Base-by-base conservation (phyloP, 1,140 invertebrate genomes). In the Polypedilum pembai region DNA sequence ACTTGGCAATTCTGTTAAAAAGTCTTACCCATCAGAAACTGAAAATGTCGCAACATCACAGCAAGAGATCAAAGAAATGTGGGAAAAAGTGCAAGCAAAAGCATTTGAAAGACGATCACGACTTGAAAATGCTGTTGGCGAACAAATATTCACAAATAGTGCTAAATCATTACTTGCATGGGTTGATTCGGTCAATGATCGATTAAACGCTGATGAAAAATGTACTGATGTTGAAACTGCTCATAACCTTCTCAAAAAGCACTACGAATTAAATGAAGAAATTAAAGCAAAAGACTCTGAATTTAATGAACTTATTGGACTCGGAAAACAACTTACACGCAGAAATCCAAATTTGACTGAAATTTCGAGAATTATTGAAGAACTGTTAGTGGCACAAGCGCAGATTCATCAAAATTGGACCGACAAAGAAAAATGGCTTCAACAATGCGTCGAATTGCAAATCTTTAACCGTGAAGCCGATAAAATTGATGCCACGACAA, bases 401-500 rank as follows among this genome's bases (percentile, higher is more conserved):
- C 88, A 89, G 3, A 88, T 98, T 0, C 84, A 86, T 40, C 87
- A 88, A 75, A 90, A 89, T 40, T 96, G 94, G 92, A 83, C 88
- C 63, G 88, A 92, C 41, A 96, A 96, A 80, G 89, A 94, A 24
- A 87, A 89, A 73, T 92, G 91, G 87, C 83, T 96, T 40, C 86
- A 90, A 76, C 94, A 97, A 80, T 91, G 92, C 76, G 84, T 94
- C 17, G 92, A 96, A 78, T 83, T 97, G 73, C 92, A 94, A 83
- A 87, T 92, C 75, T 98, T 98, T 83, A 98, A 96, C 81, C 88
- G 94, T 74, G 97, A 99, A 84, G 96, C 96, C 0, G 96, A 99
- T 83, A 94, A 97, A 80, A 96, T 99, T 76, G 96, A 99, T 84
- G 94, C 96, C 0, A 91, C 94, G 4, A 96, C 93, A 45, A 94